Evolutionary conservation across 2,888 invertebrate species (phyloP).

Genomic region (Caenorhabditis imperialis): DNA sequence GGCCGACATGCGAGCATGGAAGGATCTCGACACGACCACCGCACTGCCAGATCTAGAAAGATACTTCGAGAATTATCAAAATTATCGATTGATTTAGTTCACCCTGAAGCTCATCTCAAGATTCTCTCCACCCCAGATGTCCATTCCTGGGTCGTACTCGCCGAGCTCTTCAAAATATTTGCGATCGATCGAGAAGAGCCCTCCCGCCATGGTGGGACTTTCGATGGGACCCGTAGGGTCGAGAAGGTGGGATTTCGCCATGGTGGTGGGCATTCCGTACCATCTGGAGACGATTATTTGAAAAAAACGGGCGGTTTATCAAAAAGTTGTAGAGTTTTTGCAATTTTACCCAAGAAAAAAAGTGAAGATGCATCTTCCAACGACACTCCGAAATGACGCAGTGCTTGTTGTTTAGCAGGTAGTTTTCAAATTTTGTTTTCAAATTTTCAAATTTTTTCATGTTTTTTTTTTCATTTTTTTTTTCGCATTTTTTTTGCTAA

Average conservation of each 20-base stretch:
- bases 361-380: no score
- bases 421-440: no score
- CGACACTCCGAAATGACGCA: no score
- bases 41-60: constrained; percentile 77
- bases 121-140: constrained; percentile 98
- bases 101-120: constrained; percentile 94
- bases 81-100: not conserved
- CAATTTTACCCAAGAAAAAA: no score
- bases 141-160: constrained; percentile 83
- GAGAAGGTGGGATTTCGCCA: constrained; percentile 78
- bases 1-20: constrained; percentile 78
- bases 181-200: constrained; percentile 90
- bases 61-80: not conserved
- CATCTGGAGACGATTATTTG: constrained; percentile 80
- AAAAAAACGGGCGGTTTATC: no score
- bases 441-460: no score
- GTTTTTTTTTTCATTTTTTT: no score
- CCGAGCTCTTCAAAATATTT: constrained; percentile 91
- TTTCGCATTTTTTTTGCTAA: no score
- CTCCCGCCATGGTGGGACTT: constrained; percentile 93
- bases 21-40: constrained; percentile 78
- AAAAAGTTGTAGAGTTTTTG: no score
- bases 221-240: constrained; percentile 83
- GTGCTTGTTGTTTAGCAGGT: no score
- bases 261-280: constrained; percentile 81